Evolutionary conservation across 2,888 invertebrate species (phyloP), one percentile per base, ranked within the genome.

Genomic region (Ectropis crepuscularia): DNA sequence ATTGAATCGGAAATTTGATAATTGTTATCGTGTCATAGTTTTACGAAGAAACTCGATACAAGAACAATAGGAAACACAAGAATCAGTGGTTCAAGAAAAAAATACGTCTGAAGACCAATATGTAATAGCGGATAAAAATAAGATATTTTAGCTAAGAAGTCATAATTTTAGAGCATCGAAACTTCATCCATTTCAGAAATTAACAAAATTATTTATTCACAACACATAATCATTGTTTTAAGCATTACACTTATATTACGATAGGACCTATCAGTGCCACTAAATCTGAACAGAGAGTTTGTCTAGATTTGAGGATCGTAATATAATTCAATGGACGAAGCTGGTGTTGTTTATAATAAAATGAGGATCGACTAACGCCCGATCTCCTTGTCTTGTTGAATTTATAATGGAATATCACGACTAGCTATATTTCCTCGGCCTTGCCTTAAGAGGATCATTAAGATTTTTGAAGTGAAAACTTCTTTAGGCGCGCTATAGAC

Each of bases 291-390:
- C 47, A 28, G 39, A 41, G 57, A 36, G 36, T 36, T 57, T 36
- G n/a, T 11, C 54, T 54, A 54, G 47, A 57, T 57, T 57, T 41
- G 41, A 57, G 48, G 48, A 47, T 47, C 42, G 28, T 39, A 53
- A 41, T 41, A 36, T 60, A 53, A 60, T 53, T 60, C 39, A 59
- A 53, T 59, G 46, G 37, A 39, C 39, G 46, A 51, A 51, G 47
- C 51, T 53, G 60, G 53, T 60, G 53, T 59, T 59, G 59, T 60
- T 60, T 60, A 47, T 60, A 46, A 53, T 60, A 53, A 60, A 47
- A 60, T 60, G 36, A 51, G 60, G 53, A 53, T 42, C 45, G 41
- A 45, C 46, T 47, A 53, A 53, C 53, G 46, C 60, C 39, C 47
- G 46, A 59, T 53, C 53, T 59, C 53, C 51, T 59, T 60, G 53